Base-by-base conservation (phyloP, 2,113 vertebrate genomes). In the Lepus timidus region DNA sequence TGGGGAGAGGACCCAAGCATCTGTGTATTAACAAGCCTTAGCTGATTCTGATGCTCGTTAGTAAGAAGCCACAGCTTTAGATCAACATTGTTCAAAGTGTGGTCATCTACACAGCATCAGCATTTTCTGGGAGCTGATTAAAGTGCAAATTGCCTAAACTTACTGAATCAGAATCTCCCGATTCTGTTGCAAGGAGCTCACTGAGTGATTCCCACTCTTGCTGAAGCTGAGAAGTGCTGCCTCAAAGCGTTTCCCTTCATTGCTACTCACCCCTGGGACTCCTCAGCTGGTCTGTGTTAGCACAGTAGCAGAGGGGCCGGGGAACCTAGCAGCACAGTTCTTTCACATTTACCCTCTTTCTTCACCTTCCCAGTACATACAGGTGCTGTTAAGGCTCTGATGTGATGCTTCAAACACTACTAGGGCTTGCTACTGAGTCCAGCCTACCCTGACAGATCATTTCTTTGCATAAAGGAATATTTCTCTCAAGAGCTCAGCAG, bases 401-500 rank as follows among this genome's bases (percentile, higher is more conserved):
- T 71, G 58, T 84, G n/a, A 83, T 64, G 29, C 2, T 13, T 64
- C 0, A 22, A 82, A 74, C 3, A 20, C 22, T 31, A 9, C 23
- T 39, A 71, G 27, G 39, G 2, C 16, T 81, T 55, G 16, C 29
- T 71, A 49, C 61, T 31, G 51, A 49, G 22, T 86, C 65, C 51
- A 36, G 44, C 33, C 13, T 84, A 52, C 27, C 29, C 44, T 83
- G 51, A 86, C 12, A 88, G 61, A 90, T 85, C 14, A 55, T 55
- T 84, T 86, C 36, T 88, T 94, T 29, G 6, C 29, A 64, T 10
- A 88, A 85, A 85, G 36, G 6, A 94, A 6, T 83, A 65, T 64
- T 92, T 81, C 61, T 80, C 20, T 70, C 49, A 82, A 93, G 71
- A 76, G 20, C 4, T 25, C 0, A 6, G 12, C 39, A 85, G 31